These are phyloP conservation scores for Eulemur rubriventer DNA, from an alignment of 2,797 vertebrate species.

Conservation along the genomic window DNA sequence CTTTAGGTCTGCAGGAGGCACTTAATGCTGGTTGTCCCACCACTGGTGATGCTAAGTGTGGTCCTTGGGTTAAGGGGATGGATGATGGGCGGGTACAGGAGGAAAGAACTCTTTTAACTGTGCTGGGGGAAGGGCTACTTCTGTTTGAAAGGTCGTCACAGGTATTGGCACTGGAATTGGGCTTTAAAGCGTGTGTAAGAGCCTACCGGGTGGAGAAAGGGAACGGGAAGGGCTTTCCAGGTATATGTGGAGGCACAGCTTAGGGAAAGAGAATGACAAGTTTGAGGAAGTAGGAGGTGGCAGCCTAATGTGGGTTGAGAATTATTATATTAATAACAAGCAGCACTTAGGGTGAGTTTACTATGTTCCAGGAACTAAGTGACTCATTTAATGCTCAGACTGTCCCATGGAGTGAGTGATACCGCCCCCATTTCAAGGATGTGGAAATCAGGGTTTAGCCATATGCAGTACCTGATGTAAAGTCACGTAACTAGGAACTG, in stretches of 20 bases:
- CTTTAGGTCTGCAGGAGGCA: not conserved
- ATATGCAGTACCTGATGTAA: not conserved
- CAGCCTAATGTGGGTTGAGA: not conserved
- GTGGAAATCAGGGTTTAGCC: not conserved
- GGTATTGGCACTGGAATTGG: not conserved
- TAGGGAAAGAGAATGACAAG: not conserved
- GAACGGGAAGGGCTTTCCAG: conserved; percentile 11
- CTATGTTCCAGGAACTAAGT: conserved; percentile 43
- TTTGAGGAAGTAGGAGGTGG: conserved; percentile 25
- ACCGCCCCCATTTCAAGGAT: not conserved
- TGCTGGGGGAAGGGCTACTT: not conserved
- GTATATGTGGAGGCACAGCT: not conserved
- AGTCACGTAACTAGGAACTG: not conserved
- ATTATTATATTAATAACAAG: not conserved
- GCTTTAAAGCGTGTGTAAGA: not conserved
- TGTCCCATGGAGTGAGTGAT: not conserved
- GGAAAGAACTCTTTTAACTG: not conserved
- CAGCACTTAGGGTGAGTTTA: not conserved
- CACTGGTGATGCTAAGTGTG: not conserved
- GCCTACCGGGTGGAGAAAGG: not conserved
- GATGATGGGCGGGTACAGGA: not conserved
- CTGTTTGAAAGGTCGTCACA: not conserved
- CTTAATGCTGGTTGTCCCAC: not conserved
- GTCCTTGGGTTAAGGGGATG: not conserved
- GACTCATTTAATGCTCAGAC: conserved; percentile 45